Conservation (phyloP, 2,113 vertebrate species). For the Podilymbus podiceps region DNA sequence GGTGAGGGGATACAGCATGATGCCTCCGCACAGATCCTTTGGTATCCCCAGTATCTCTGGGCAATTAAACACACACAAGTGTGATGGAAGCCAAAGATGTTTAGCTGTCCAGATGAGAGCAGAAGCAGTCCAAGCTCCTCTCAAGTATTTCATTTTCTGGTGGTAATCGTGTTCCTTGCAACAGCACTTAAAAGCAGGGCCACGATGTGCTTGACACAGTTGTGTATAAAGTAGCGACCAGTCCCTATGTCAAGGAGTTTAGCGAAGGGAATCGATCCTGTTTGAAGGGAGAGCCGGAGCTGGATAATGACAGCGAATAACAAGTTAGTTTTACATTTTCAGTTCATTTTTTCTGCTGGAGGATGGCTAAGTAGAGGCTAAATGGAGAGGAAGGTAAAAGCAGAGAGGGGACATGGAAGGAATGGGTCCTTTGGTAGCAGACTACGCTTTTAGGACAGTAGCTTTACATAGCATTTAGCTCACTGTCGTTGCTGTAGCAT, state of each 20-base stretch:
- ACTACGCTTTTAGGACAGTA: background rate
- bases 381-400: background rate
- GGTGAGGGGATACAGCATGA: background rate
- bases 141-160: background rate
- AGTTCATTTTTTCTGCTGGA: background rate
- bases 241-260: background rate
- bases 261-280: background rate
- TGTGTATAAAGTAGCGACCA: background rate
- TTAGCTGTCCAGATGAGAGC: background rate
- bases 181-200: background rate
- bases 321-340: background rate
- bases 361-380: background rate
- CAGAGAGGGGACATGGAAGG: fast-evolving
- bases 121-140: background rate
- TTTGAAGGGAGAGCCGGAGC: background rate
- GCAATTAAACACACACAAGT: background rate
- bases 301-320: background rate
- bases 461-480: background rate
- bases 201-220: background rate
- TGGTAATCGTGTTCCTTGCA: background rate
- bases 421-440: background rate
- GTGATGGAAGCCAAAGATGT: background rate
- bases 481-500: background rate
- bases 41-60: background rate
- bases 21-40: background rate